Evolutionary conservation across 2,888 invertebrate genomes (phyloP), one percentile per base, ranked within the genome.

Genomic region (Stenodera caucasica): DNA sequence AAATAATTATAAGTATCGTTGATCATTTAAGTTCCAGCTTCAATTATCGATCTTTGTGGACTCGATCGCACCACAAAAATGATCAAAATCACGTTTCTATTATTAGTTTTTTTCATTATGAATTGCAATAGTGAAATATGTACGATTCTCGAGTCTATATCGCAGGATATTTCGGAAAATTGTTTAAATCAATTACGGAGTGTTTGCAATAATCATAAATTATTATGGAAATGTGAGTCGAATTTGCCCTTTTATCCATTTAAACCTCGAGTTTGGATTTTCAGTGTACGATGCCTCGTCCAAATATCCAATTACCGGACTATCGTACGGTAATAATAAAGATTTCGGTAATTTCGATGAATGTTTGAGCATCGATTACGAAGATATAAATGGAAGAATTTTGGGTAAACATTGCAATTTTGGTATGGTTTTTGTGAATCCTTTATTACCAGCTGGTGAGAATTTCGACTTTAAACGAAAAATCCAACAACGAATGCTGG

Each of bases 331-430:
- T 23, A 57, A 33, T 21, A 59, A 57, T 35, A 40, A 7, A 18
- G 63, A 63, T 52, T 57, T 60, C 8, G 63, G 63, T 23, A 58
- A 60, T 52, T 63, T 29, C 35, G 63, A 63, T 32, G 57, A 63
- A 54, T 63, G 63, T 29, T 21, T 63, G 0, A 15, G 14, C 11
- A 49, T 63, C 1, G 45, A 55, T 35, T 57, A 57, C n/a, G 51
- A 53, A 51, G 26, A 21, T 4, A 29, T 15, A 14, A 18, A 55
- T n/a, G 57, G 49, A 4, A 15, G 15, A 9, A 56, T 63, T 18
- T 29, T 23, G n/a, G 63, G 63, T 23, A 63, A 63, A 35, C 53
- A 52, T 51, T 63, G 63, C 32, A 37, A 23, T 3, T 35, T 45
- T 15, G 45, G 56, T 33, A 40, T 63, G 6, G 49, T 51, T 7